These are phyloP conservation scores for Pholis gunnellus DNA, from an alignment of 2,113 vertebrate species.

Conservation along the genomic window DNA sequence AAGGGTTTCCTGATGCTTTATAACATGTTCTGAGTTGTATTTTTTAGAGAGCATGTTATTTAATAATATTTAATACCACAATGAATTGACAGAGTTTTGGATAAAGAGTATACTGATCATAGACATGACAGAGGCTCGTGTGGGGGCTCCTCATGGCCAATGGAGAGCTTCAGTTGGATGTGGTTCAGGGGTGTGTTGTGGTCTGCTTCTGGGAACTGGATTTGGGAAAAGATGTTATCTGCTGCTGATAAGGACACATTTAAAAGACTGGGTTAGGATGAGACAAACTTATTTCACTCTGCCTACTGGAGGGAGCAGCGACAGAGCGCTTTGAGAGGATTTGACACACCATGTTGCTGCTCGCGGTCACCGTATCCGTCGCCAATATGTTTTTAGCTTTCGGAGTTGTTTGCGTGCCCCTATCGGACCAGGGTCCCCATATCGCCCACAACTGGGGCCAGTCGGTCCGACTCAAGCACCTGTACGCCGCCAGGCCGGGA, in stretches of 20 bases:
- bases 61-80: neutral
- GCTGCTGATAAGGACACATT: constrained; percentile 84
- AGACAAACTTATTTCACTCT: constrained; percentile 36
- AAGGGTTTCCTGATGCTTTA: neutral
- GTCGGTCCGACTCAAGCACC: constrained; percentile 87
- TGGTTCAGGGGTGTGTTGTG: constrained; percentile 80
- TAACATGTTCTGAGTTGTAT: neutral
- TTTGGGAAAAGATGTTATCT: constrained; percentile 84
- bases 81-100: neutral
- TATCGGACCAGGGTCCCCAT: constrained; percentile 86
- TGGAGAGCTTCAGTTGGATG: constrained; percentile 67
- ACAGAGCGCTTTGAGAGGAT: neutral
- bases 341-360: constrained; percentile 59
- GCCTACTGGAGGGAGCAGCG: constrained; percentile 12
- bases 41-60: neutral
- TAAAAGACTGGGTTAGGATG: constrained; percentile 83
- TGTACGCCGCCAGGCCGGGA: constrained; percentile 89
- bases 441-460: constrained; percentile 90
- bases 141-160: constrained; percentile 20
- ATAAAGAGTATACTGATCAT: neutral
- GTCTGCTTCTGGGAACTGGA: constrained; percentile 77
- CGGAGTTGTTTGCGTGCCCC: constrained; percentile 70
- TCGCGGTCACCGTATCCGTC: constrained; percentile 65
- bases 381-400: constrained; percentile 66
- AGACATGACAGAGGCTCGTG: neutral